Conservation (phyloP, 2,113 vertebrate genomes). For the Gasterosteus aculeatus region DNA sequence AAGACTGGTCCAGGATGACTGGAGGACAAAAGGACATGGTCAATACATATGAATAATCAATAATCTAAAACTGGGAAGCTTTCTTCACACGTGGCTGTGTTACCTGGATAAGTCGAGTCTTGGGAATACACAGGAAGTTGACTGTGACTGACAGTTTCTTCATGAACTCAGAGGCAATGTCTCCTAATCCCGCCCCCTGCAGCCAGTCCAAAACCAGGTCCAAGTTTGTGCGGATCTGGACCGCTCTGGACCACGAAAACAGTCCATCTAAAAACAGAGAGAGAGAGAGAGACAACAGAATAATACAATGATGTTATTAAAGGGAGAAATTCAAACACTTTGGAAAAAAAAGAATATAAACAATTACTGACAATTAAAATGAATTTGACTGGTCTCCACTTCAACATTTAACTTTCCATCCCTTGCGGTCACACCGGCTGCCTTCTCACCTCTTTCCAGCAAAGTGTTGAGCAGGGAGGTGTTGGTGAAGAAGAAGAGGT, state of each 20-base stretch:
- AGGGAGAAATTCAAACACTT: background rate
- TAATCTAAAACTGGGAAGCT: background rate
- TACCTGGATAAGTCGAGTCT: constrained; percentile 91
- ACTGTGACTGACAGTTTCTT: constrained; percentile 90
- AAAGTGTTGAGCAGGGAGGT: constrained; percentile 93
- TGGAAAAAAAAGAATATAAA: background rate
- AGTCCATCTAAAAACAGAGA: constrained; percentile 77
- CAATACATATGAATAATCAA: background rate
- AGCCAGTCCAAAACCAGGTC: constrained; percentile 93
- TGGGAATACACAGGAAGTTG: constrained; percentile 91
- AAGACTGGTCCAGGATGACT: constrained; percentile 89
- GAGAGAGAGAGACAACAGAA: background rate
- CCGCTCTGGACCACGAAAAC: constrained; percentile 92
- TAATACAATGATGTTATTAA: background rate
- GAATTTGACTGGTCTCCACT: background rate
- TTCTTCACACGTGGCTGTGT: background rate
- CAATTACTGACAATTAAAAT: background rate
- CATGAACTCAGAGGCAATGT: constrained; percentile 92
- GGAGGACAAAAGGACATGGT: constrained; percentile 12
- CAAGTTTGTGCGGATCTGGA: constrained; percentile 92
- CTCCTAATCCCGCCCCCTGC: constrained; percentile 89
- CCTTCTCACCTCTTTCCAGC: constrained; percentile 88
- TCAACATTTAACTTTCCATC: background rate
- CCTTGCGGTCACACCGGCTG: background rate
- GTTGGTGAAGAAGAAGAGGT: constrained; percentile 96